A percentile compares a stretch with the other conserved stretches of the same genome.
phyloP scores from a whole-genome alignment of 2,888 invertebrate genomes.

The Pristionchus arcanus region DNA sequence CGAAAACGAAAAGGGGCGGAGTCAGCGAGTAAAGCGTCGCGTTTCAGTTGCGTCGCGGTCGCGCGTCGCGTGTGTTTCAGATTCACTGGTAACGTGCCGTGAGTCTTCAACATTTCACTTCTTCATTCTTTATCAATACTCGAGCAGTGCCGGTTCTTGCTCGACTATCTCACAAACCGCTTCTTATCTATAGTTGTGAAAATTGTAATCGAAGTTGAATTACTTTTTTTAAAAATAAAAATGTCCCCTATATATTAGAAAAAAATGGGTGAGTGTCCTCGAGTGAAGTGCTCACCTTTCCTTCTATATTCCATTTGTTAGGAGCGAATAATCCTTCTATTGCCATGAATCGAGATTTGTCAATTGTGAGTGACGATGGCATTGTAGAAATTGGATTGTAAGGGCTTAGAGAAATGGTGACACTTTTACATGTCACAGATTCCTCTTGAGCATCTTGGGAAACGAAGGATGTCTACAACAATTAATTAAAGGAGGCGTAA shows the following conservation, averaged over 20 bases:
- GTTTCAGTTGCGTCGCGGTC: too few species aligned
- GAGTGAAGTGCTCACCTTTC: constrained; percentile 76
- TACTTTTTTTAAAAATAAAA: too few species aligned
- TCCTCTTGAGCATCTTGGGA: constrained; percentile 44
- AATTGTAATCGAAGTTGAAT: too few species aligned
- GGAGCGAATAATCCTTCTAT: constrained; percentile 83
- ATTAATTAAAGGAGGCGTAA: not conserved
- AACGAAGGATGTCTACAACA: constrained; percentile 38
- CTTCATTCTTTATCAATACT: too few species aligned
- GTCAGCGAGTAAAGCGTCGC: too few species aligned
- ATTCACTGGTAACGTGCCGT: too few species aligned
- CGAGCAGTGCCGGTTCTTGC: too few species aligned
- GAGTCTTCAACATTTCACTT: too few species aligned
- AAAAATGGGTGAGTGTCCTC: not conserved
- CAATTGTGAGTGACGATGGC: constrained; percentile 76
- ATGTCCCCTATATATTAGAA: not conserved
- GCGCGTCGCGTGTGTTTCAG: too few species aligned
- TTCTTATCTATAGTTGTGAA: too few species aligned
- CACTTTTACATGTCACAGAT: not conserved
- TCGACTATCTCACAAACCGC: too few species aligned
- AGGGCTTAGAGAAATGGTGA: not conserved
- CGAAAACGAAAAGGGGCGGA: too few species aligned
- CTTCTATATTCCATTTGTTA: constrained; percentile 83
- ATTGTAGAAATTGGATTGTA: constrained; percentile 35
- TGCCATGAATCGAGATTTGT: constrained; percentile 81